Conservation (phyloP, 2,113 vertebrate species). For the Burhinus bistriatus region DNA sequence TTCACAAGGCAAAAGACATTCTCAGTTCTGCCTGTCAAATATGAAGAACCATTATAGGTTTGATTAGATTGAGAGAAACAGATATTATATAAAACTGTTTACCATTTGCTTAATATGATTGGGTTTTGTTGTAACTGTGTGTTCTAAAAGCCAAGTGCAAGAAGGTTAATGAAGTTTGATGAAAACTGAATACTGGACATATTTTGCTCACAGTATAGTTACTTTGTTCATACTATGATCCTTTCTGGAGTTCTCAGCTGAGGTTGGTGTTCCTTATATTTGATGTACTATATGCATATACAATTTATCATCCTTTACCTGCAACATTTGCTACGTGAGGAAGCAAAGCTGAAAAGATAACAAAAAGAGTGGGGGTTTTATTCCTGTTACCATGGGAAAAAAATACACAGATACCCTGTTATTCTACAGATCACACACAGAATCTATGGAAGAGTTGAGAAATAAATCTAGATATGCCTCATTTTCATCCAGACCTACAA, state of each 20-base stretch:
- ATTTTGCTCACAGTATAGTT: neutral
- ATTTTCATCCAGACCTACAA: neutral
- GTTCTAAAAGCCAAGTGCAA: neutral
- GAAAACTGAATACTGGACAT: neutral
- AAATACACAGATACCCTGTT: neutral
- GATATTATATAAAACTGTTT: neutral
- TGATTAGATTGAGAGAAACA: neutral
- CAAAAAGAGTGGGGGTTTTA: fast-evolving
- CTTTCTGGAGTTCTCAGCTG: neutral
- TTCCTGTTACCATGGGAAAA: neutral
- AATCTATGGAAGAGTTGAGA: neutral
- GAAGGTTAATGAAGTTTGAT: neutral
- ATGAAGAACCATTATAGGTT: neutral
- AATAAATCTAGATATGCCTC: neutral
- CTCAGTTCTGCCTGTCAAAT: neutral
- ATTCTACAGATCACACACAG: neutral
- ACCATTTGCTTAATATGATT: neutral
- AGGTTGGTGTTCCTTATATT: neutral
- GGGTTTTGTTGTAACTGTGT: neutral
- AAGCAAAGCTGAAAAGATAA: neutral
- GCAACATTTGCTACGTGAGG: neutral
- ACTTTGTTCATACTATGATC: neutral
- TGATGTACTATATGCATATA: neutral
- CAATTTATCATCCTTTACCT: neutral
- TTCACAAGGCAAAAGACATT: neutral